These are phyloP conservation scores for Chiloscyllium punctatum DNA, from an alignment of 2,797 vertebrate species.

Conservation along the genomic window DNA sequence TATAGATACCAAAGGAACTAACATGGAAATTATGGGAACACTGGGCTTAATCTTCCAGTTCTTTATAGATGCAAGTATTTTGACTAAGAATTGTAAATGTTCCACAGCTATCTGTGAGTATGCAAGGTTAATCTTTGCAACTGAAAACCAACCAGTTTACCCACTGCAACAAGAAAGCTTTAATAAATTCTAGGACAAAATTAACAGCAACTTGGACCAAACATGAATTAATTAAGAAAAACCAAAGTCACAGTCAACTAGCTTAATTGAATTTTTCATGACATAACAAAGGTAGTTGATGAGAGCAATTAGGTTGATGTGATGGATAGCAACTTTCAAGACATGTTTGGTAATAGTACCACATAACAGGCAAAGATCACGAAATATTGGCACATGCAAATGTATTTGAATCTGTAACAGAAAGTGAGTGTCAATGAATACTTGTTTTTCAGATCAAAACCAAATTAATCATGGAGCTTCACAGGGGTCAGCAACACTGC, in stretches of 20 bases:
- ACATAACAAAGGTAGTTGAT: not conserved
- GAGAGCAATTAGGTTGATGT: not conserved
- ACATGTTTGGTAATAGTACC: not conserved
- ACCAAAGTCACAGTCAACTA: not conserved
- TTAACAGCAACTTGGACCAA: not conserved
- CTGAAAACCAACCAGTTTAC: not conserved
- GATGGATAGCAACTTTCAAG: not conserved
- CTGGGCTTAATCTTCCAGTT: not conserved
- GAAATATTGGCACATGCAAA: not conserved
- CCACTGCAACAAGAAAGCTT: not conserved
- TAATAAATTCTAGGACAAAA: not conserved
- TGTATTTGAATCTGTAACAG: not conserved
- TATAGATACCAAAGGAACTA: not conserved
- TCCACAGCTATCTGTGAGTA: not conserved
- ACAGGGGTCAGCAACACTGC: not conserved
- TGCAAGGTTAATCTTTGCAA: not conserved
- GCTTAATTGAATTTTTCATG: not conserved
- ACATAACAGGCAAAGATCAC: not conserved
- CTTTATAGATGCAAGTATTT: not conserved
- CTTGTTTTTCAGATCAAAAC: too few species aligned
- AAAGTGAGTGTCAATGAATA: not conserved
- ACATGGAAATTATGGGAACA: not conserved
- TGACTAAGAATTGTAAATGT: not conserved
- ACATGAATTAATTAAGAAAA: not conserved
- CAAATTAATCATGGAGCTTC: not conserved